Evolutionary conservation across 37 sponge, comb jelly and placozoan genomes (phyloP), one percentile per base, ranked within the genome.

Genomic region (Lycopodina hypogea): DNA sequence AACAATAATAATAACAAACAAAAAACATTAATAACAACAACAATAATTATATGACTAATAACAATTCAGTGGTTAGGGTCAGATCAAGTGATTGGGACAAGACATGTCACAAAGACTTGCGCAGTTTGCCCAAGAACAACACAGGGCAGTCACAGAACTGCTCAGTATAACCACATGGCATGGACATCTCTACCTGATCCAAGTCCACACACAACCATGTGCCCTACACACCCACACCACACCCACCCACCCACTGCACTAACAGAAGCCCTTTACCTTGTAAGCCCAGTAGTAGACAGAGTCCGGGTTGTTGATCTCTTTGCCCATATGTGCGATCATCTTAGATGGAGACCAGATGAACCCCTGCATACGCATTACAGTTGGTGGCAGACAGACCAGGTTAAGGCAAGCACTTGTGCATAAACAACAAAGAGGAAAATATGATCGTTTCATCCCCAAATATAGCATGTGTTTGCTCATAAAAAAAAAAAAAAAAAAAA

Each of bases 231-330:
- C 53, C 59, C 59, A 4, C 59, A 26, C 59, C 59, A 3, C 14
- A 8, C 21, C 26, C 59, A 21, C 59, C 14, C 59, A 45, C 4
- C 8, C 48, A 45, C 48, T 45, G 48, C 48, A 45, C 8, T 45
- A 12, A 45, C 48, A 45, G 9, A 4, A 45, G 9, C 59, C 59
- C 21, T 2, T 65, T 37, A 90, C 95, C 89, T 98, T 96, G 56
- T 88, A 86, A 1, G 92, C 92, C 96, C 99, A 96, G 78, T 96
- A 98, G 81, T 89, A 93, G 35, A 98, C 99, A 51, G 96, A 93
- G 50, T 95, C 90, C 38, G 84, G 83, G 57, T 98, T 81, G 72
- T 95, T 69, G 24, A 98, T 96, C 65, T 87, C 92, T 45, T 88
- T 90, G 18, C 99, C 99, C 7, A 98, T 72, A 0, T 92, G 82